Percentiles rank a stretch among this genome's conserved stretches.
Conservation (phyloP, 2,797 vertebrate genomes). For the Heliangelus exortis region DNA sequence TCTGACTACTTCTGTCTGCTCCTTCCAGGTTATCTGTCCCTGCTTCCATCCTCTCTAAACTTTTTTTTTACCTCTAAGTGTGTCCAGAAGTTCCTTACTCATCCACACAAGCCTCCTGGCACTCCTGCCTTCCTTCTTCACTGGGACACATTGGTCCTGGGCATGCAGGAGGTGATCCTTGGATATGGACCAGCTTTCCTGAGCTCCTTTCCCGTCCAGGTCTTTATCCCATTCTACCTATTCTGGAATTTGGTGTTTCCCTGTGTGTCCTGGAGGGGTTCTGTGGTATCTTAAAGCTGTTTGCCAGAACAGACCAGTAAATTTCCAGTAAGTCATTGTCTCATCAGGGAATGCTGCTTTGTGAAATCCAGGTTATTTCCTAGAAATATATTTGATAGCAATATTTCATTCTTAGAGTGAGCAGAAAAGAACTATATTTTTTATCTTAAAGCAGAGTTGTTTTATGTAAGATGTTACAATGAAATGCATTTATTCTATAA, state of each 20-base stretch:
- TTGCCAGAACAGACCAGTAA: neutral
- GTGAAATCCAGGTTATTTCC: neutral
- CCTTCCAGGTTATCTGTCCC: no score
- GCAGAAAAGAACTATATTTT: neutral
- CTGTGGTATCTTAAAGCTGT: neutral
- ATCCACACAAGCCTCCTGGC: no score
- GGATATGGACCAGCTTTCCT: no score
- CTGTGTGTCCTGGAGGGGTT: accelerated
- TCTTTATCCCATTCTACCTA: neutral
- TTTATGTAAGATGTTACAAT: neutral
- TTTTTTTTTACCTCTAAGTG: no score
- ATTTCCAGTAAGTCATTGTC: neutral
- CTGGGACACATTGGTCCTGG: no score
- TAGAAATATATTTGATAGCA: neutral
- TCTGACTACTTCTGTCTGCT: no score
- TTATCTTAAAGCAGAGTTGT: neutral
- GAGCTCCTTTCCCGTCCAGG: no score
- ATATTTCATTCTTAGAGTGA: neutral
- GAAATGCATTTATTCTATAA: neutral
- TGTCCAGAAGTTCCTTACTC: no score
- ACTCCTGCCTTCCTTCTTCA: no score
- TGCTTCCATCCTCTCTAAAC: no score
- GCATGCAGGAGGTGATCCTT: no score
- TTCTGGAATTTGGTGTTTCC: neutral
- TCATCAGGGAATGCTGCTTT: neutral